These are phyloP conservation scores for Pyxicephalus adspersus DNA, from an alignment of 2,113 vertebrate genomes.

Conservation along the genomic window DNA sequence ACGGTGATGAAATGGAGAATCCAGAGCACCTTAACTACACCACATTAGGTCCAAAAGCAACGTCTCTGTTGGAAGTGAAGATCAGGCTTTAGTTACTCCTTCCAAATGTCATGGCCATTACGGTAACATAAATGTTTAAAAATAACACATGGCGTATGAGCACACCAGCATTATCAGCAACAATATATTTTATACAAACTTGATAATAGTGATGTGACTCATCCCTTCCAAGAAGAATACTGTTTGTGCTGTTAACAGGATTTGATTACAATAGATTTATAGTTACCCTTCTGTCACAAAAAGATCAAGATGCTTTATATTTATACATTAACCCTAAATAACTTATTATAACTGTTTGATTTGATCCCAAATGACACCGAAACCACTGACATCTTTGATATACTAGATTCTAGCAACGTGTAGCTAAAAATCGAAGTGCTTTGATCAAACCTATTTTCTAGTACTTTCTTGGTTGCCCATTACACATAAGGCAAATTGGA, in stretches of 20 bases:
- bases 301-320: not conserved
- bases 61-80: not conserved
- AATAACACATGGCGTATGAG: not conserved
- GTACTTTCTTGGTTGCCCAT: too few species aligned
- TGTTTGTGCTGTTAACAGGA: not conserved
- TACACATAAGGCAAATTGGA: too few species aligned
- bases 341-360: not conserved
- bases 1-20: not conserved
- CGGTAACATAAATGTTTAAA: constrained; percentile 19
- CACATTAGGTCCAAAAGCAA: constrained; percentile 6
- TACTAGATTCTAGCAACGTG: not conserved
- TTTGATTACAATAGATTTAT: constrained; percentile 23
- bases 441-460: too few species aligned
- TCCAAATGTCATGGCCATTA: constrained; percentile 36
- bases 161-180: not conserved
- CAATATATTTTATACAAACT: not conserved
- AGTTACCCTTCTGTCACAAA: constrained; percentile 7
- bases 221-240: not conserved
- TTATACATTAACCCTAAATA: not conserved
- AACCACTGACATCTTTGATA: not conserved
- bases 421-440: not conserved
- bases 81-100: constrained; percentile 6
- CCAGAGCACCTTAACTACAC: constrained; percentile 24
- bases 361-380: not conserved
- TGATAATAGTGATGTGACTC: constrained; percentile 14